Base-by-base conservation (phyloP, 2,888 invertebrate genomes). In the Miltochrista miniata region DNA sequence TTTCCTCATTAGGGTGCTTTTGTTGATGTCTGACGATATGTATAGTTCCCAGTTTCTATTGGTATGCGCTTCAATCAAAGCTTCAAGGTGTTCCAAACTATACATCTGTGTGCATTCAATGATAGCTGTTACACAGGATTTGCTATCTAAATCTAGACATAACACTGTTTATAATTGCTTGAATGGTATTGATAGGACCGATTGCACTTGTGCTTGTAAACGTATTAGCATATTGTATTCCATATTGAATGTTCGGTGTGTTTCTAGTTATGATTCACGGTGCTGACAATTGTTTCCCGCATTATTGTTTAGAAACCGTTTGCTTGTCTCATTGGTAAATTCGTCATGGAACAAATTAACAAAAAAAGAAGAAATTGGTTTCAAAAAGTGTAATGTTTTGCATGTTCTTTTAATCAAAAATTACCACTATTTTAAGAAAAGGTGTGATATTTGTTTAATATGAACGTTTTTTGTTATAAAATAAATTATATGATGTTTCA, bases 1-100 rank as follows among this genome's bases (percentile, higher is more conserved):
- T 82, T 87, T 85, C 79, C 89, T 90, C 87, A 88, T 89, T 89
- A 89, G 78, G 71, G 71, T 61, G 81, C 86, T 86, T 88, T 90
- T 90, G 87, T 90, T 79, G 64, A 53, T 72, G 69, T 74, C 78
- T 61, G 8, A 67, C 55, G 59, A 56, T 51, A 61, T 72, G 71
- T 68, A 68, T 61, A 63, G 70, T 66, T 61, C 63, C 64, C 59
- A 64, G 54, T 64, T 60, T 59, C 63, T 60, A 64, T 59, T 60
- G 64, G 55, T 69, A 72, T 70, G 73, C 57, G 72, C 69, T 81
- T 76, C 79, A 86, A 84, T 85, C 84, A 85, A 77, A 77, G 79
- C 76, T 59, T 66, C 72, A 73, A 78, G 74, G 72, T 78, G 76
- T 78, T 68, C 71, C 66, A 56, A 55, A 46, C 56, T 49, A 61